These are phyloP conservation scores for Hippocampus zosterae DNA, from an alignment of 2,113 vertebrate species.

Conservation along the genomic window DNA sequence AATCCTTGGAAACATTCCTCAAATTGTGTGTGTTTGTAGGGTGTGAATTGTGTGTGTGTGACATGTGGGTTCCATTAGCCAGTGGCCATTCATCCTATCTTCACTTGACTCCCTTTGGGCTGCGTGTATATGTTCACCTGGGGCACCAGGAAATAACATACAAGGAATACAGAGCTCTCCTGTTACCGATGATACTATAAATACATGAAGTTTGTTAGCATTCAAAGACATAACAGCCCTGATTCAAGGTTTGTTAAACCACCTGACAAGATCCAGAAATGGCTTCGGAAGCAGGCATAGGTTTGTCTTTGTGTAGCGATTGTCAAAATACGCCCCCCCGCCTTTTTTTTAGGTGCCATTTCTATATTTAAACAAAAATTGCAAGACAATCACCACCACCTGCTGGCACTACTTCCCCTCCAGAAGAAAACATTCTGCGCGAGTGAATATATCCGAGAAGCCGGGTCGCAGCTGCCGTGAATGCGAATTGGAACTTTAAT, in stretches of 20 bases:
- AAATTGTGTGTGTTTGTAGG: slow-evolving; percentile 44
- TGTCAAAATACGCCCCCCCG: too few species aligned
- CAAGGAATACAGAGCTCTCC: background rate
- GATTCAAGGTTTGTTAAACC: background rate
- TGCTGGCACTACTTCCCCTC: slow-evolving; percentile 43
- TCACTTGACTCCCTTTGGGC: background rate
- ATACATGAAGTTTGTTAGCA: background rate
- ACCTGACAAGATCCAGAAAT: background rate
- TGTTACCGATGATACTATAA: background rate
- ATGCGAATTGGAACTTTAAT: slow-evolving; percentile 52
- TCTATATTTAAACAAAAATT: background rate
- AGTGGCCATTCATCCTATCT: slow-evolving; percentile 36
- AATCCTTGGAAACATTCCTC: slow-evolving; percentile 64
- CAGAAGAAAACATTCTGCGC: slow-evolving; percentile 1
- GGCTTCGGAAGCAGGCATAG: background rate
- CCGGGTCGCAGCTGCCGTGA: slow-evolving; percentile 38
- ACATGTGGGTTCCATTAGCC: slow-evolving; percentile 53
- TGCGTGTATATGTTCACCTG: slow-evolving; percentile 15
- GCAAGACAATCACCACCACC: slow-evolving; percentile 44
- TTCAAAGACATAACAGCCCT: background rate
- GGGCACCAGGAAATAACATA: slow-evolving; percentile 17
- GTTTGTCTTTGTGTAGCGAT: background rate
- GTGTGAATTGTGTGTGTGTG: slow-evolving; percentile 25
- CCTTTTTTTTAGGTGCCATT: background rate
- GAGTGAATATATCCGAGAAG: slow-evolving; percentile 42